A percentile compares a stretch with the other conserved stretches of the same genome.
phyloP scores from a whole-genome alignment of 2,888 invertebrate species.

The Dicranocentrus wangi region DNA sequence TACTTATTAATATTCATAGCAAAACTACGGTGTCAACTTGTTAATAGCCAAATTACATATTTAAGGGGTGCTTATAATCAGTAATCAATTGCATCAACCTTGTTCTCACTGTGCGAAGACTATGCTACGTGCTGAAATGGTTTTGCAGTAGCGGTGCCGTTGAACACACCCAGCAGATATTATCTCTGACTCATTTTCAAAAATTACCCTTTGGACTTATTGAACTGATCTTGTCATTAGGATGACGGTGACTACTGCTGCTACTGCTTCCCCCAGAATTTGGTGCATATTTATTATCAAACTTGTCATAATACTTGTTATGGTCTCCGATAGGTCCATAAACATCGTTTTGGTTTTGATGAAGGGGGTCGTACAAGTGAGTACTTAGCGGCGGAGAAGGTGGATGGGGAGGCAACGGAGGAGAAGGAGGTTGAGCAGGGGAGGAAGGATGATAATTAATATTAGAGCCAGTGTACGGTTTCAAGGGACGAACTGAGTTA shows the following conservation, averaged over 20 bases:
- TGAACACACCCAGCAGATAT: no score
- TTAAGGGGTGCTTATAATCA: no score
- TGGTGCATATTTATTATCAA: slow-evolving; percentile 36
- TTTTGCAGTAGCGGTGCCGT: no score
- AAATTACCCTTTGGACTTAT: slow-evolving; percentile 57
- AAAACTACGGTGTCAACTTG: no score
- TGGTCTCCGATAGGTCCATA: slow-evolving; percentile 50
- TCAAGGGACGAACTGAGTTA: slow-evolving; percentile 51
- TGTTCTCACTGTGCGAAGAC: slow-evolving; percentile 8
- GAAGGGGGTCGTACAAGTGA: slow-evolving; percentile 53
- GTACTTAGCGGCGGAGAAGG: slow-evolving; percentile 34
- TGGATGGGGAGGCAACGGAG: slow-evolving; percentile 24
- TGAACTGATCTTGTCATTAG: slow-evolving; percentile 47
- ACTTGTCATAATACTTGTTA: slow-evolving; percentile 51
- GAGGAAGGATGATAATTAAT: slow-evolving; percentile 37
- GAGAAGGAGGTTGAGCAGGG: slow-evolving; percentile 37
- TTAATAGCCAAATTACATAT: no score
- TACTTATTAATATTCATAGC: neutral
- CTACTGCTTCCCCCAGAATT: slow-evolving; percentile 34
- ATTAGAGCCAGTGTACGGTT: slow-evolving; percentile 42
- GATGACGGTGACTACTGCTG: slow-evolving; percentile 20
- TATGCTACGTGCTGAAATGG: neutral
- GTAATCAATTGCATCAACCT: slow-evolving; percentile 27
- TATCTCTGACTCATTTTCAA: slow-evolving; percentile 10
- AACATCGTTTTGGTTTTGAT: slow-evolving; percentile 59